phyloP scores from a whole-genome alignment of 2,888 invertebrate species.

The Sesamia inferens region DNA sequence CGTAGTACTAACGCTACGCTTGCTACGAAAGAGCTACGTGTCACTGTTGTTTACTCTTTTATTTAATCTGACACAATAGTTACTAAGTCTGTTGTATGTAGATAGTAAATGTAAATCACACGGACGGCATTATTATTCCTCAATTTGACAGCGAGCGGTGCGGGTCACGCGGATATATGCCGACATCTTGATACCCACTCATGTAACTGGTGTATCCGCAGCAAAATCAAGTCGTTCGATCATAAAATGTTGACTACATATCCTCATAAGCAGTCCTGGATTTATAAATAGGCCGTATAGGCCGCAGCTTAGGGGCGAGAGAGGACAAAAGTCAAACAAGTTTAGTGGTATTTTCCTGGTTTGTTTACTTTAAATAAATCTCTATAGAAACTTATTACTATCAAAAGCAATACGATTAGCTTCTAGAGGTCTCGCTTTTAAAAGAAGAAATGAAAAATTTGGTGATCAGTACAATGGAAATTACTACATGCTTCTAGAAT shows the following conservation, averaged over 20 bases:
- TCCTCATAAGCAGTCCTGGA: conserved; percentile 22
- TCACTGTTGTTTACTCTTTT: neutral
- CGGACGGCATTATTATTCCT: conserved; percentile 31
- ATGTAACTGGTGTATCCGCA: neutral
- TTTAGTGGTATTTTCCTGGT: no score
- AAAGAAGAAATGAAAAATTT: no score
- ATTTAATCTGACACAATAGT: no score
- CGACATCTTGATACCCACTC: conserved; percentile 21
- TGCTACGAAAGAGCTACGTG: neutral
- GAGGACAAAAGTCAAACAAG: no score
- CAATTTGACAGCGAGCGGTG: conserved; percentile 19
- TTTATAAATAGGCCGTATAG: no score
- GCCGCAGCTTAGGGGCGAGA: no score
- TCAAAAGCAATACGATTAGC: no score
- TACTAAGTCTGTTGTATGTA: neutral
- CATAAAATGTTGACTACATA: conserved; percentile 1
- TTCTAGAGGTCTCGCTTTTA: no score
- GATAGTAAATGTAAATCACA: conserved; percentile 30
- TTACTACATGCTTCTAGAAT: no score
- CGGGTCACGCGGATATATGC: conserved; percentile 24
- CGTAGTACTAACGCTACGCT: neutral
- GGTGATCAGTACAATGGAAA: no score
- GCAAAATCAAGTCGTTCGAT: neutral
- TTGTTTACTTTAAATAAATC: no score
- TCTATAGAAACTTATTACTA: no score